Evolutionary conservation across 1,140 invertebrate species (phyloP), one percentile per base, ranked within the genome.

Genomic region (Mycetomoellerius zeteki): DNA sequence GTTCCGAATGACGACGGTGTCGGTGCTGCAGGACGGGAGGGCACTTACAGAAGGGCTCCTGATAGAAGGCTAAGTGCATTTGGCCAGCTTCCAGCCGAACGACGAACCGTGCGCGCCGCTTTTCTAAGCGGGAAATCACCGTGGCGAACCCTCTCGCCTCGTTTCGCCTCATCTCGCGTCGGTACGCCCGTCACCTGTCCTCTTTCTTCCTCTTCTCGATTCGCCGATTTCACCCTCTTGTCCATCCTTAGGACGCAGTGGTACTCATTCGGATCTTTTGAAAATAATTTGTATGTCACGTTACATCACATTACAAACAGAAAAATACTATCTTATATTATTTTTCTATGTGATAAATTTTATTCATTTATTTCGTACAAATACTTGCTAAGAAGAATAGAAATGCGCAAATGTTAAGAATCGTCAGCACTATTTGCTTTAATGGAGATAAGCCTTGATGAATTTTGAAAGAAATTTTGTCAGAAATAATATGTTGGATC

Each of bases 31-130:
- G 37, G 77, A 80, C 65, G 58, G 62, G 76, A 60, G 86, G 77
- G 30, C 37, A 62, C 21, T 86, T 72, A 67, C 27, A 50, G 89
- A 47, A 30, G 33, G 21, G 80, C 54, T 84, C 78, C 88, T 92
- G 94, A 94, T 94, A 93, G 94, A 94, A 93, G 90, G 91, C 72
- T 94, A 93, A 94, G 94, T 94, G 94, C 92, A 93, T 94, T 94
- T 94, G 94, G 94, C 93, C 77, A 90, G 91, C 72, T 92, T 94
- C 94, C 94, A 94, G 85, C 82, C 90, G 81, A 92, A 92, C 90
- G 89, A 92, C 92, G 88, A 93, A 81, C 73, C 84, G 64, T 60
- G 80, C 65, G 82, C 73, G 60, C 73, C 87, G 80, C 85, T 93
- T 92, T 92, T 89, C 88, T 88, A 84, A 71, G 86, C 91, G 91